phyloP scores from a whole-genome alignment of 1,140 invertebrate genomes.

The Lepidurus packardi region DNA sequence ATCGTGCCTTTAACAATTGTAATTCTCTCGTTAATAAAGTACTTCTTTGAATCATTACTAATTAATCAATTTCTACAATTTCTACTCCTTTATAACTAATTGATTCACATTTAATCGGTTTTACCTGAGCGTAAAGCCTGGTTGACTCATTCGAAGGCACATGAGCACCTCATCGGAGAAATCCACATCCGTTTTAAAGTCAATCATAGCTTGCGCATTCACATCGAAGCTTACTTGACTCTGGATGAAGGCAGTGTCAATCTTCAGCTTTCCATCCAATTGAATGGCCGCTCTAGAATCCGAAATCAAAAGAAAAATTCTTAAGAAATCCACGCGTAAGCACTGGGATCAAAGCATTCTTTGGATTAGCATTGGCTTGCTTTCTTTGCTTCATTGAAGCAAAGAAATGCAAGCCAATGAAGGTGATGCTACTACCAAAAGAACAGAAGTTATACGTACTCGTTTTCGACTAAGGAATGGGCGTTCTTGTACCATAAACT shows the following conservation, averaged over 20 bases:
- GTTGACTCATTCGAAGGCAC: constrained; percentile 72
- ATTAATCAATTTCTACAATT: constrained; percentile 17
- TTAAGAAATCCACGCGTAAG: not conserved
- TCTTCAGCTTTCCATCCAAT: constrained; percentile 58
- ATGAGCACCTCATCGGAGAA: constrained; percentile 69
- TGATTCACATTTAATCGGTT: constrained; percentile 32
- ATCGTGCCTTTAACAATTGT: constrained; percentile 52
- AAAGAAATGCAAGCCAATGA: too few relatives aligned
- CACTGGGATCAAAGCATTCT: too few relatives aligned
- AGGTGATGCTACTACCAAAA: not conserved
- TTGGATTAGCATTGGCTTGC: too few relatives aligned
- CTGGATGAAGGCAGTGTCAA: constrained; percentile 62
- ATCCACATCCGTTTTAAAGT: constrained; percentile 69
- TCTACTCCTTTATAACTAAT: not conserved
- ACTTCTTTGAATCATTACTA: not conserved
- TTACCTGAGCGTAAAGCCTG: constrained; percentile 60
- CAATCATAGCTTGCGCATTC: constrained; percentile 63
- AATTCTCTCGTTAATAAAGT: constrained; percentile 26
- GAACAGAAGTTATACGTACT: constrained; percentile 22
- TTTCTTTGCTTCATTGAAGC: too few relatives aligned
- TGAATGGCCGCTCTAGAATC: constrained; percentile 61
- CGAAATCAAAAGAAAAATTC: constrained; percentile 34
- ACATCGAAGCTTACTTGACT: constrained; percentile 64
- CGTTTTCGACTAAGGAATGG: constrained; percentile 69
- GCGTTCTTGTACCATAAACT: constrained; percentile 84